Base-by-base conservation (phyloP, 2,888 invertebrate species). In the Drosophila algonquin region DNA sequence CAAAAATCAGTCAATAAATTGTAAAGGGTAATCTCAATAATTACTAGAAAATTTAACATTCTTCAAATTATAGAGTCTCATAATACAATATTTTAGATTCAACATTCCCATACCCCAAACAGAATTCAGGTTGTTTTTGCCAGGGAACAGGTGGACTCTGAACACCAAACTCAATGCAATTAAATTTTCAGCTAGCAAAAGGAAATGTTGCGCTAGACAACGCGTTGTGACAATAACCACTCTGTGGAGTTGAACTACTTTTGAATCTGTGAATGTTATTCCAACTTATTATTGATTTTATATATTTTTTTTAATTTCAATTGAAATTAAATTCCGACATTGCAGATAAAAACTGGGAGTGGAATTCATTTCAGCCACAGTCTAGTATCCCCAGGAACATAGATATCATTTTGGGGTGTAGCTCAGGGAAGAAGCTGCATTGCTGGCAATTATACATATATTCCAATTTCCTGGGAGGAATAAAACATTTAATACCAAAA, bases 401-500 rank as follows among this genome's bases (percentile, higher is more conserved):
- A n/a, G n/a, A n/a, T n/a, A n/a, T n/a, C n/a, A n/a, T n/a, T n/a
- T n/a, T n/a, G n/a, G n/a, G n/a, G n/a, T n/a, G n/a, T n/a, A n/a
- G n/a, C 63, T n/a, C 30, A 8, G 14, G 47, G 50, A 46, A 40
- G 50, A 8, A 9, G 21, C n/a, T 40, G 45, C 53, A 21, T 7
- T 32, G 32, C 47, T 32, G n/a, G 46, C 18, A 51, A 10, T 44
- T 18, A 50, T 16, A 16, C 18, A 50, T 16, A 16, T 44, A 9
- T 40, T 14, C n/a, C 67, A 32, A 65, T 55, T 61, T 70, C 61
- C 60, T 70, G 69, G 6, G 48, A 48, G 32, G n/a, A 27, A 21
- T 45, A 30, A 16, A 16, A 53, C 12, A 35, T 12, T 35, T 35
- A 4, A 52, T 24, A 10, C 45, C 21, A 55, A 35, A 35, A 5